Conservation (phyloP, 2,888 invertebrate species). For the Venustoraphidia nigricollis region DNA sequence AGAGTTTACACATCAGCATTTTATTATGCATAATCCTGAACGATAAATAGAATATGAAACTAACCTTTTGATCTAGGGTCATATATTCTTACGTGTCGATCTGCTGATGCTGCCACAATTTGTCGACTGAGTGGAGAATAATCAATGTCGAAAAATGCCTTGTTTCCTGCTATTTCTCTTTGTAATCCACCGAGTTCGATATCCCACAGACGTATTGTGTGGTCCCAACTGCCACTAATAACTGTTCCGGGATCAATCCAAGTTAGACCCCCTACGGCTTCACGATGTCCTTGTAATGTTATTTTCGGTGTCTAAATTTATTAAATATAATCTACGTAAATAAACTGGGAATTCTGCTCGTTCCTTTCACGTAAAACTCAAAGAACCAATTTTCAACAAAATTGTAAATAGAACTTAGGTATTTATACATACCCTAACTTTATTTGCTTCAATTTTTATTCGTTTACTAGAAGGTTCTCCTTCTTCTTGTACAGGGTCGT, state of each 20-base stretch:
- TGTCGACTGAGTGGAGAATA: constrained; percentile 63
- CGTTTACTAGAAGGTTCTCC: constrained; percentile 43
- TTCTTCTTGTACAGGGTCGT: constrained; percentile 29
- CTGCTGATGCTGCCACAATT: constrained; percentile 78
- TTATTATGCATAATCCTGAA: background rate
- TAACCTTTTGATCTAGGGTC: constrained; percentile 78
- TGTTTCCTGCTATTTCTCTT: constrained; percentile 72
- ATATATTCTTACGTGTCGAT: constrained; percentile 78
- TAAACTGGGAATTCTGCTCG: no score
- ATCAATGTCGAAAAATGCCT: constrained; percentile 76
- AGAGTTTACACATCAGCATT: no score
- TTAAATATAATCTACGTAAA: background rate
- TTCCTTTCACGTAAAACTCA: no score
- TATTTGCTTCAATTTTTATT: constrained; percentile 38
- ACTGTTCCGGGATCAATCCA: constrained; percentile 73
- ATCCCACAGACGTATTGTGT: constrained; percentile 90
- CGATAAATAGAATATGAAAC: constrained; percentile 8
- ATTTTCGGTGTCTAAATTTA: constrained; percentile 54
- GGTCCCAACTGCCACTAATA: constrained; percentile 88
- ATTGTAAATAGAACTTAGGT: no score
- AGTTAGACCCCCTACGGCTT: constrained; percentile 68
- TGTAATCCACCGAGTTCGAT: constrained; percentile 64
- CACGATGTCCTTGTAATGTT: constrained; percentile 85
- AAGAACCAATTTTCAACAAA: no score
- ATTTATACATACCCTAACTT: constrained; percentile 34